Conservation (phyloP, 2,797 vertebrate genomes). For the Mus spretus region DNA sequence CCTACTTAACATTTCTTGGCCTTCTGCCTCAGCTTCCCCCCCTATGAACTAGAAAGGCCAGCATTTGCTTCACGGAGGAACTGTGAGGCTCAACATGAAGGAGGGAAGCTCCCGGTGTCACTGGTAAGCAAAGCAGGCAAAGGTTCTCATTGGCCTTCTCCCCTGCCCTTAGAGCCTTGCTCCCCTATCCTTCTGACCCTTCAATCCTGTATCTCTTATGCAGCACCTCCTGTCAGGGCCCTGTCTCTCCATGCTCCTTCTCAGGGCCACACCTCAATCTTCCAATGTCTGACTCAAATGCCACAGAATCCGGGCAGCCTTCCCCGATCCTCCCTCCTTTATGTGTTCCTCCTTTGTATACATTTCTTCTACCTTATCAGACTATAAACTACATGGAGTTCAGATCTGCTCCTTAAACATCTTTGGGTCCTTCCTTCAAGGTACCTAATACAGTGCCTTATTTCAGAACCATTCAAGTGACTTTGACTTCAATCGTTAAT, state of each 20-base stretch:
- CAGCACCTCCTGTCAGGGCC: neutral
- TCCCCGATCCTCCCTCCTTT: neutral
- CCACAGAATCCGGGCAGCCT: neutral
- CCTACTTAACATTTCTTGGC: neutral
- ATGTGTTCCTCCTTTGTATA: neutral
- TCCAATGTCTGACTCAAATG: neutral
- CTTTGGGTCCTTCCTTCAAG: neutral
- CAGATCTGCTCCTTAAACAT: slow-evolving; percentile 11
- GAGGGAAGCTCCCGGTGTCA: neutral
- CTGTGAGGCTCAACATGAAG: neutral
- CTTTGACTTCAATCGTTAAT: neutral
- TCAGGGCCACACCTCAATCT: neutral
- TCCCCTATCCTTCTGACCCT: neutral
- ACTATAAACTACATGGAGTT: neutral
- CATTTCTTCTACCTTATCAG: neutral
- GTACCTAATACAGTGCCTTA: neutral
- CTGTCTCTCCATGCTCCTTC: neutral
- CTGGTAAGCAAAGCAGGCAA: neutral
- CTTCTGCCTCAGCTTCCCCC: neutral
- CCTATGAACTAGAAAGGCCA: neutral
- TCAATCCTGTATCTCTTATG: neutral
- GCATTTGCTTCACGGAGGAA: neutral
- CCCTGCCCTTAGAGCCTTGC: too few species aligned
- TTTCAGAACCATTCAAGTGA: neutral
- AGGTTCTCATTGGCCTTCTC: neutral